phyloP scores from a whole-genome alignment of 2,888 invertebrate species.

The Sylvicola cinctus region DNA sequence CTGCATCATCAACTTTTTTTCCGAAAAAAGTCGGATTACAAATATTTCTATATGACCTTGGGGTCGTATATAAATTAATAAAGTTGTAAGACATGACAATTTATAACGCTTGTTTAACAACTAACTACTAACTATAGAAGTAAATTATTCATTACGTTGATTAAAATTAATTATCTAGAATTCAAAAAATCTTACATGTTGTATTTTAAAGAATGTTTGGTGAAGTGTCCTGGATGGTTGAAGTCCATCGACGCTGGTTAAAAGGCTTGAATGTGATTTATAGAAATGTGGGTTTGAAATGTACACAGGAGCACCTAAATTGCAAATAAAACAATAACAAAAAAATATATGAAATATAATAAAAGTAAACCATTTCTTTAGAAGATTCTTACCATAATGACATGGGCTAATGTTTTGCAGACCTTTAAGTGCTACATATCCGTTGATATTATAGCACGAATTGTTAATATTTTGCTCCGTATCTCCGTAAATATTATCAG shows the following conservation, averaged over 20 bases:
- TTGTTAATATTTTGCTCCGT: slow-evolving; percentile 45
- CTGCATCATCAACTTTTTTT: too few species aligned
- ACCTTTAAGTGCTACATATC: slow-evolving; percentile 48
- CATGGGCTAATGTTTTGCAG: slow-evolving; percentile 74
- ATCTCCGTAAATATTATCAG: slow-evolving; percentile 45
- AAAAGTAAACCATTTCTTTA: too few species aligned
- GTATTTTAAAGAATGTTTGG: slow-evolving; percentile 63
- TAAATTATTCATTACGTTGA: neutral
- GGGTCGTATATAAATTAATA: too few species aligned
- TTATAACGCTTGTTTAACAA: neutral
- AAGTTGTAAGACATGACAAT: too few species aligned
- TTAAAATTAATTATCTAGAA: slow-evolving; percentile 1
- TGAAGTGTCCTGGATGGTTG: slow-evolving; percentile 46
- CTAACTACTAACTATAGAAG: neutral
- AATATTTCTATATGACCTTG: too few species aligned
- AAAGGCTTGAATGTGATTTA: slow-evolving; percentile 48
- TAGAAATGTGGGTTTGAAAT: slow-evolving; percentile 81
- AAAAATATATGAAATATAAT: slow-evolving; percentile 2
- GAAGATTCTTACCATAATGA: slow-evolving; percentile 67
- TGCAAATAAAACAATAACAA: slow-evolving; percentile 10
- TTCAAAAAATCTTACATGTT: slow-evolving; percentile 41
- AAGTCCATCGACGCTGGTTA: slow-evolving; percentile 49
- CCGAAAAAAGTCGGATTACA: too few species aligned
- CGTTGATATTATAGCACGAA: slow-evolving; percentile 45
- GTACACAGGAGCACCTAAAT: slow-evolving; percentile 67